Conservation (phyloP, 2,888 invertebrate genomes). For the Xestia c-nigrum region DNA sequence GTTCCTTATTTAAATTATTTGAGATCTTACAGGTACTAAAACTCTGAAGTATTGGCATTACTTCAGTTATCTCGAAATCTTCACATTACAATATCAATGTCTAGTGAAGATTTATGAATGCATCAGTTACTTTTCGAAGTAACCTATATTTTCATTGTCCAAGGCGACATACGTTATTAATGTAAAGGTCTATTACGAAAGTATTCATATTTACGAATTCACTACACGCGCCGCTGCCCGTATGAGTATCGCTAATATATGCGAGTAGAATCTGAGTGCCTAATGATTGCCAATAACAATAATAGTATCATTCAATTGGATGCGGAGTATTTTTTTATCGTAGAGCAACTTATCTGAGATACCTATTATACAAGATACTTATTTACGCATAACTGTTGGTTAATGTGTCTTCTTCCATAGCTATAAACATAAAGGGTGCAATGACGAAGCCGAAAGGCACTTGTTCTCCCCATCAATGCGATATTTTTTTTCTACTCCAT, state of each 20-base stretch:
- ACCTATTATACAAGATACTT: neutral
- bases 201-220: slow-evolving; percentile 59
- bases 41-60: neutral
- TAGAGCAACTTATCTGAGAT: neutral
- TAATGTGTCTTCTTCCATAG: too few relatives aligned
- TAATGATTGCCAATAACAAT: slow-evolving; percentile 59
- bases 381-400: too few relatives aligned
- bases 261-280: slow-evolving; percentile 56
- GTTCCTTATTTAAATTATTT: neutral
- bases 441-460: too few relatives aligned
- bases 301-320: slow-evolving; percentile 44
- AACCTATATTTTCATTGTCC: slow-evolving; percentile 55
- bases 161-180: slow-evolving; percentile 64
- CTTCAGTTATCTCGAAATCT: neutral
- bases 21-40: neutral
- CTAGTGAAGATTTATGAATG: slow-evolving; percentile 39
- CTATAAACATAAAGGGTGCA: too few relatives aligned
- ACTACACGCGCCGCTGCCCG: slow-evolving; percentile 53
- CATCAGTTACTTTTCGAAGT: slow-evolving; percentile 52
- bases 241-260: slow-evolving; percentile 49
- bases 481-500: too few relatives aligned
- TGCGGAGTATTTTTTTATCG: slow-evolving; percentile 20
- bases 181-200: slow-evolving; percentile 71
- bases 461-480: too few relatives aligned
- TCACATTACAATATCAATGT: neutral